These are phyloP conservation scores for Pyrrhia umbra DNA, from an alignment of 2,888 invertebrate genomes.

Conservation along the genomic window DNA sequence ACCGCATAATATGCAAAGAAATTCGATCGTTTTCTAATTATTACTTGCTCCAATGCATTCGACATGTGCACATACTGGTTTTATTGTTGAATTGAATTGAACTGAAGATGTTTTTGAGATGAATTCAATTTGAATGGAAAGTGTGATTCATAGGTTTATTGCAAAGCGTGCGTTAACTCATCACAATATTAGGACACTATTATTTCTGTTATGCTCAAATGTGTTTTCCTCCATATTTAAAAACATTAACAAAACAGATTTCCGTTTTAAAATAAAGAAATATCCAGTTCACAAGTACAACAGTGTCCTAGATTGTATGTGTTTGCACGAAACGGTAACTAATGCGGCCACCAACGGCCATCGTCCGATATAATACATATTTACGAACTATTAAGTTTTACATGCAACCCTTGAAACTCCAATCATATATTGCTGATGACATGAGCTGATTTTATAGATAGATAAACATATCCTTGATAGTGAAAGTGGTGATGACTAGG, in stretches of 20 bases:
- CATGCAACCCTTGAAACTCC: slow-evolving; percentile 35
- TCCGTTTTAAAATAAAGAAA: slow-evolving; percentile 35
- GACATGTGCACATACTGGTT: neutral
- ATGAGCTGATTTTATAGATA: slow-evolving; percentile 24
- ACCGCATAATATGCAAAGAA: slow-evolving; percentile 7
- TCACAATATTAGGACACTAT: too few species aligned
- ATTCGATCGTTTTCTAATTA: slow-evolving; percentile 19
- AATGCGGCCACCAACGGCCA: slow-evolving; percentile 72
- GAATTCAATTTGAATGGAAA: slow-evolving; percentile 1
- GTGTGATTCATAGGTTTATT: neutral
- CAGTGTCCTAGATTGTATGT: slow-evolving; percentile 73
- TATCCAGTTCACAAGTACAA: slow-evolving; percentile 66
- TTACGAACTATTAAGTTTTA: slow-evolving; percentile 50
- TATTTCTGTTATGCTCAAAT: too few species aligned
- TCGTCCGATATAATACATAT: slow-evolving; percentile 67
- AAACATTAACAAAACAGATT: slow-evolving; percentile 17
- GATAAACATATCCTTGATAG: slow-evolving; percentile 48
- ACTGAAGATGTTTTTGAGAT: slow-evolving; percentile 9
- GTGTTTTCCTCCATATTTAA: slow-evolving; percentile 7
- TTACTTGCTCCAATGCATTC: slow-evolving; percentile 12
- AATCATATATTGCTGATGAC: slow-evolving; percentile 15
- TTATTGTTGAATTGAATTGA: neutral
- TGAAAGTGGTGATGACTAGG: slow-evolving; percentile 42
- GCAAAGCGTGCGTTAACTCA: slow-evolving; percentile 18
- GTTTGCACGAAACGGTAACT: slow-evolving; percentile 80